phyloP scores from a whole-genome alignment of 2,888 invertebrate species.

The Escarpia spicata region DNA sequence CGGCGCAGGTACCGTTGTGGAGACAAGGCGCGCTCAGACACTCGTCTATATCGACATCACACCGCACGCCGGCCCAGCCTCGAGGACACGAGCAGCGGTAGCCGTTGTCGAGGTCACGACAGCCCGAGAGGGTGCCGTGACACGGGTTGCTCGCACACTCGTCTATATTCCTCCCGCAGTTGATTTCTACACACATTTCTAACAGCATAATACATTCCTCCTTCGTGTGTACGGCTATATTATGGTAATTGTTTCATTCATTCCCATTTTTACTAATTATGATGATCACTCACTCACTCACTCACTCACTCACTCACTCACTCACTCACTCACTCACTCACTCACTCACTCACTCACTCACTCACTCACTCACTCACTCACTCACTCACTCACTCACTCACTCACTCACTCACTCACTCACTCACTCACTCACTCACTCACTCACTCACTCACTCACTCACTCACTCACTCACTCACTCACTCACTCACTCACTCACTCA shows the following conservation, averaged over 20 bases:
- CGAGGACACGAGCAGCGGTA: background rate
- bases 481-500: no score
- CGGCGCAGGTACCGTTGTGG: background rate
- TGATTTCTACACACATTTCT: background rate
- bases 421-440: background rate
- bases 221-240: no score
- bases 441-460: constrained; percentile 29
- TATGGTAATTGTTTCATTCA: no score
- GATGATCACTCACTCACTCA: no score
- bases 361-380: constrained; percentile 29
- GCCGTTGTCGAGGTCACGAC: background rate
- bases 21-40: background rate
- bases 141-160: background rate
- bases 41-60: background rate
- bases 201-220: background rate
- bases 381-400: constrained; percentile 18
- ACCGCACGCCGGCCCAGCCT: background rate
- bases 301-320: no score
- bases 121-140: background rate
- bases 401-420: constrained; percentile 28
- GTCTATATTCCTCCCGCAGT: background rate
- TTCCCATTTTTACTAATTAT: no score
- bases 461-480: constrained; percentile 8
- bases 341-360: constrained; percentile 28
- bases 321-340: background rate